A percentile compares a stretch with the other conserved stretches of the same genome.
phyloP scores from a whole-genome alignment of 37 sponge, comb jelly and placozoan species.

The Bolinopsis microptera region DNA sequence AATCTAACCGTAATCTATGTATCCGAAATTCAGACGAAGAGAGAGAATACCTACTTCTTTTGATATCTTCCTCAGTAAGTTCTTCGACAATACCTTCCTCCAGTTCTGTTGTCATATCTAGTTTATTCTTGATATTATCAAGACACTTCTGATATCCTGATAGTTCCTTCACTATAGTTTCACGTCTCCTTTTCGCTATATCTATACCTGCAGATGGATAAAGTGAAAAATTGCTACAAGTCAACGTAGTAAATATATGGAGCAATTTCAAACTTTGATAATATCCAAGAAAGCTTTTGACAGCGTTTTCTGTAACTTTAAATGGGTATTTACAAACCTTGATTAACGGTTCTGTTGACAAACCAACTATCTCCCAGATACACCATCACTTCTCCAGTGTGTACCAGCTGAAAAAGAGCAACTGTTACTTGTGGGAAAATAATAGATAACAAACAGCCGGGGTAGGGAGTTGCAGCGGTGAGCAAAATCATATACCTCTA shows the following conservation, averaged over 20 bases:
- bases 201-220: slow-evolving; percentile 43
- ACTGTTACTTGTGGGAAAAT: too few relatives aligned
- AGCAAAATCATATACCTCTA: too few relatives aligned
- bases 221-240: too few relatives aligned
- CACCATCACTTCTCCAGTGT: slow-evolving; percentile 59
- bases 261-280: too few relatives aligned
- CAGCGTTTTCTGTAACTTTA: too few relatives aligned
- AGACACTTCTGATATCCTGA: neutral
- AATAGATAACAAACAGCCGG: too few relatives aligned
- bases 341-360: slow-evolving; percentile 47
- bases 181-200: neutral
- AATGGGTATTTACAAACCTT: slow-evolving; percentile 59
- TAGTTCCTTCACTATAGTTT: neutral
- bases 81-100: slow-evolving; percentile 51
- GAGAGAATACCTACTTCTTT: slow-evolving; percentile 20
- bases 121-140: slow-evolving; percentile 13
- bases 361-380: slow-evolving; percentile 37
- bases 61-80: neutral
- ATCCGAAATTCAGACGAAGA: too few relatives aligned
- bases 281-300: too few relatives aligned
- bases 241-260: too few relatives aligned
- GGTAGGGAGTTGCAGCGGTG: too few relatives aligned
- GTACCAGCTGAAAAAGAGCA: slow-evolving; percentile 29
- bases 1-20: too few relatives aligned
- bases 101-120: slow-evolving; percentile 8